phyloP scores from a whole-genome alignment of 2,888 invertebrate species.

The Pomacea canaliculata region DNA sequence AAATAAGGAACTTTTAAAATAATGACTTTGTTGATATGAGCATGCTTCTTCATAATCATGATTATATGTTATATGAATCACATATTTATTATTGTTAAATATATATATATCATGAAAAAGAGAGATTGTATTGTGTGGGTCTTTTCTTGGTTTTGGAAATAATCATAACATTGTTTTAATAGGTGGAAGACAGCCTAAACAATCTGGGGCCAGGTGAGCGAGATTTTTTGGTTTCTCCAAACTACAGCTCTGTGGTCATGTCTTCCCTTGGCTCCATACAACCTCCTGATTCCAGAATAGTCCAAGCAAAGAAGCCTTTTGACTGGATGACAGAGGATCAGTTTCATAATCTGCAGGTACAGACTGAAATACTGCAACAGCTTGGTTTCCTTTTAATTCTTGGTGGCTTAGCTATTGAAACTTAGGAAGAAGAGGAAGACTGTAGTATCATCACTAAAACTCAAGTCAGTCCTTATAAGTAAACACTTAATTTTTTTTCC shows the following conservation, averaged over 20 bases:
- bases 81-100: too few relatives aligned
- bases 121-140: too few relatives aligned
- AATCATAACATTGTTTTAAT: background rate
- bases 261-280: conserved; percentile 54
- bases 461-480: too few relatives aligned
- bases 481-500: too few relatives aligned
- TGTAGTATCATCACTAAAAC: background rate
- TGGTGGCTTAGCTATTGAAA: background rate
- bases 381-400: background rate
- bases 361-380: background rate
- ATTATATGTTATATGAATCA: too few relatives aligned
- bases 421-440: background rate
- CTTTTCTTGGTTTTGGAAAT: background rate
- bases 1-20: background rate
- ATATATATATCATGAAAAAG: too few relatives aligned
- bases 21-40: too few relatives aligned
- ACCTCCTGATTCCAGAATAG: conserved; percentile 55
- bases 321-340: conserved; percentile 71
- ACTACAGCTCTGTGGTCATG: conserved; percentile 65
- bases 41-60: too few relatives aligned
- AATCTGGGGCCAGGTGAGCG: conserved; percentile 65
- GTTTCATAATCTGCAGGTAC: conserved; percentile 67
- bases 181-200: conserved; percentile 65
- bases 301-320: conserved; percentile 68
- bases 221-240: conserved; percentile 68